A percentile compares a stretch with the other conserved stretches of the same genome.
Conservation (phyloP, 1,140 invertebrate species). For the Aphelinus atriplicis region DNA sequence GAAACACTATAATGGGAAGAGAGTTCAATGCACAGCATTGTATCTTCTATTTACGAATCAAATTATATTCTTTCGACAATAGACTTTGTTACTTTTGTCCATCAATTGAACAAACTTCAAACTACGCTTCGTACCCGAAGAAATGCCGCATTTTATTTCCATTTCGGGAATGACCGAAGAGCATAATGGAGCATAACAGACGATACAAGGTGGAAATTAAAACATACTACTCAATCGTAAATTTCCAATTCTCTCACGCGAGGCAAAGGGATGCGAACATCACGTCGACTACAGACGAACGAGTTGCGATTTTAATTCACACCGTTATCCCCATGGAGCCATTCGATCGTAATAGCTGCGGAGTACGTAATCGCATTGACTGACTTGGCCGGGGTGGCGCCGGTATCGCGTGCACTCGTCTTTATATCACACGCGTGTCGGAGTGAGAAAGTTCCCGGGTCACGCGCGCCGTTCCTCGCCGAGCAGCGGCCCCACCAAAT, state of each 20-base stretch:
- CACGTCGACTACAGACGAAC: neutral
- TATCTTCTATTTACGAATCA: too few relatives aligned
- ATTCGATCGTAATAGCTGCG: neutral
- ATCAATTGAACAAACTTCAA: too few relatives aligned
- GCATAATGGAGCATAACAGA: too few relatives aligned
- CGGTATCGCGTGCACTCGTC: too few relatives aligned
- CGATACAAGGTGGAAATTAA: too few relatives aligned
- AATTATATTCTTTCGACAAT: neutral
- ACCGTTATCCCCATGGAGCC: neutral
- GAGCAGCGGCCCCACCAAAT: neutral
- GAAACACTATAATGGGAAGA: too few relatives aligned
- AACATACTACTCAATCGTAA: too few relatives aligned
- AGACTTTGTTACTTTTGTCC: neutral
- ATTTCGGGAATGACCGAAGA: neutral
- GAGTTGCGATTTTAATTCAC: neutral
- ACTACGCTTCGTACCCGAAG: too few relatives aligned
- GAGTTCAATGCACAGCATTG: too few relatives aligned
- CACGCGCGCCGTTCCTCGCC: neutral
- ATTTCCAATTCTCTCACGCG: too few relatives aligned
- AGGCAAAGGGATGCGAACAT: too few relatives aligned
- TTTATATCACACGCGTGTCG: too few relatives aligned
- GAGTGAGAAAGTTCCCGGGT: neutral
- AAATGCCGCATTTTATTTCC: neutral
- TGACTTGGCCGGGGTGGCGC: neutral
- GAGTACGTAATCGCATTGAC: constrained; percentile 1